Evolutionary conservation across 2,113 vertebrate genomes (phyloP), one percentile per base, ranked within the genome.

Genomic region (Platysternon megacephalum): DNA sequence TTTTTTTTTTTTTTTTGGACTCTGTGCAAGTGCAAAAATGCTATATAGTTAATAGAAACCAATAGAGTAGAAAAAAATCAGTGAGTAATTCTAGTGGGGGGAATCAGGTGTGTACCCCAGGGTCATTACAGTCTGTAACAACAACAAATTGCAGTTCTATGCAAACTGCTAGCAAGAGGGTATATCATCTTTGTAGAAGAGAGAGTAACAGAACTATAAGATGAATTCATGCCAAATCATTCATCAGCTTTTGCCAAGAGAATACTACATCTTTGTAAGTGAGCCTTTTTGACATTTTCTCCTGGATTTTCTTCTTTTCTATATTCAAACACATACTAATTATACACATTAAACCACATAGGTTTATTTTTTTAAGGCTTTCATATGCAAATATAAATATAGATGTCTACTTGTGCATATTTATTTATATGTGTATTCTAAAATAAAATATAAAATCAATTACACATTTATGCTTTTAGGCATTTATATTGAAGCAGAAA

Each of bases 261-360:
- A 98, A 97, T 97, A 98, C 94, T 98, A 98, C 93, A 96, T 98
- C 98, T 98, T 98, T 98, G 96, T 98, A 97, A 98, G 96, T 96
- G 93, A 97, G 97, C 93, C 97, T 98, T 98, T 98, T 98, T 98
- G 98, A 98, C 97, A 97, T 98, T 98, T 97, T 98, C 92, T 97
- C 97, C 95, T 98, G 93, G 92, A 96, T 98, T 98, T 98, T 97
- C 93, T 96, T 93, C 95, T 93, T 98, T 95, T 95, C 86, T 96
- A 13, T 97, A 98, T 98, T 97, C 97, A 98, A 97, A 98, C 97
- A 91, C 86, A 83, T 78, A 2, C 94, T 98, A 98, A 98, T 98
- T 98, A 98, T 96, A 96, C 79, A 82, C 87, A 93, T 95, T 97
- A 96, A 90, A 89, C 91, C 92, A 95, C 93, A 56, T 89, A 98